Conservation (phyloP, 2,113 vertebrate genomes). For the Pyrgilauda ruficollis region DNA sequence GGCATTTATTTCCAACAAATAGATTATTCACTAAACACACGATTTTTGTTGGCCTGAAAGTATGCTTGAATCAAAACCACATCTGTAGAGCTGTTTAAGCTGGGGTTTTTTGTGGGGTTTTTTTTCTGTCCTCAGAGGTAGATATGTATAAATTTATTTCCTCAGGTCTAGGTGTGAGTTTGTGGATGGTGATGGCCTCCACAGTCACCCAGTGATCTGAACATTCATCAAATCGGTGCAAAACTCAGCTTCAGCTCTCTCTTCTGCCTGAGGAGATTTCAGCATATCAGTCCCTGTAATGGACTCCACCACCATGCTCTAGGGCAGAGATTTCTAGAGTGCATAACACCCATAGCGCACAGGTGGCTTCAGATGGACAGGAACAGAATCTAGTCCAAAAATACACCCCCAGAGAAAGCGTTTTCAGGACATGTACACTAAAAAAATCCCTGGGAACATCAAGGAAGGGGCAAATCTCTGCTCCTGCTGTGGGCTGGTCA, state of each 20-base stretch:
- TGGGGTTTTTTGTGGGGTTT: fast-evolving
- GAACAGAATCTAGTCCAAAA: not conserved
- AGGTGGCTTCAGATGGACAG: not conserved
- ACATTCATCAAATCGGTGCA: not conserved
- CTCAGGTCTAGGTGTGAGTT: not conserved
- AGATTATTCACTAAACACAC: slow-evolving; percentile 25
- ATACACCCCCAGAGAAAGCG: not conserved
- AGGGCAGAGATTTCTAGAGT: not conserved
- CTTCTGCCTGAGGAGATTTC: not conserved
- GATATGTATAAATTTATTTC: not conserved
- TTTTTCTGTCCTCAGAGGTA: not conserved
- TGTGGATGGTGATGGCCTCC: not conserved
- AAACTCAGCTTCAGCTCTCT: not conserved
- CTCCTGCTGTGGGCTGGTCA: not conserved
- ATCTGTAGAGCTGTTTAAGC: slow-evolving; percentile 1
- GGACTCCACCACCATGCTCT: too few species aligned
- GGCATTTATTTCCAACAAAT: slow-evolving; percentile 39
- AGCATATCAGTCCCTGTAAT: not conserved
- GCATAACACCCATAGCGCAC: fast-evolving
- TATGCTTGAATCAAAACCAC: not conserved
- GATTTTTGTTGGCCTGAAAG: slow-evolving; percentile 27
- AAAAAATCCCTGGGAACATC: not conserved
- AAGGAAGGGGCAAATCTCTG: not conserved
- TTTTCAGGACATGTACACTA: not conserved
- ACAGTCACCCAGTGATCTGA: fast-evolving